These are phyloP conservation scores for Orussus abietinus DNA, from an alignment of 1,140 invertebrate species.

Conservation along the genomic window DNA sequence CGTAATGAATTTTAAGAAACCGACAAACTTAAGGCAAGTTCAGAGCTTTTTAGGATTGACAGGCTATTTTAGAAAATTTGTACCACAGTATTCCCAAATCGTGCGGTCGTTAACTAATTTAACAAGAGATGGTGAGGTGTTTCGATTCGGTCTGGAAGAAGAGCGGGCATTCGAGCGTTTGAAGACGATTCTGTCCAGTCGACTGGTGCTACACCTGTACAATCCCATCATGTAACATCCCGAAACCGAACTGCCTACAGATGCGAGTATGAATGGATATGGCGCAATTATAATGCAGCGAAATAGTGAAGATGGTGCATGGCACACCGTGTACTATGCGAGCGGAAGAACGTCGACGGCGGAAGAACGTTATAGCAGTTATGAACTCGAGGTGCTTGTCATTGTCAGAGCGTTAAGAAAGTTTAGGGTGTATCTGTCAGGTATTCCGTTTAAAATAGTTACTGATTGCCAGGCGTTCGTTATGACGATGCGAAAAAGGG, in stretches of 20 bases:
- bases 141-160: too few species aligned
- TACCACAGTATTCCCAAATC: conserved; percentile 19
- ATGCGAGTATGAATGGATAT: conserved; percentile 20
- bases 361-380: conserved; percentile 26
- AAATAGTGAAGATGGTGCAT: conserved; percentile 6
- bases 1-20: conserved; percentile 26
- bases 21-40: conserved; percentile 25
- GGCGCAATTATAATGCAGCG: conserved; percentile 18
- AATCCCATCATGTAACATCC: conserved; percentile 2
- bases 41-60: conserved; percentile 30
- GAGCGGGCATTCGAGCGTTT: conserved; percentile 4
- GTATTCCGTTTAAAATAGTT: conserved; percentile 37
- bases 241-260: background rate
- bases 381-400: too few species aligned
- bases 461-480: conserved; percentile 39
- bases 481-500: conserved; percentile 27
- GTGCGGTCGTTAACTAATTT: conserved; percentile 30
- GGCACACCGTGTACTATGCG: conserved; percentile 15
- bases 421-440: conserved; percentile 43
- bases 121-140: background rate
- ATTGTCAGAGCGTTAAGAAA: conserved; percentile 40
- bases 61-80: conserved; percentile 15
- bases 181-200: conserved; percentile 9
- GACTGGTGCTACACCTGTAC: too few species aligned
- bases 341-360: conserved; percentile 14